These are phyloP conservation scores for Diadophis punctatus DNA, from an alignment of 2,113 vertebrate genomes.

Conservation along the genomic window DNA sequence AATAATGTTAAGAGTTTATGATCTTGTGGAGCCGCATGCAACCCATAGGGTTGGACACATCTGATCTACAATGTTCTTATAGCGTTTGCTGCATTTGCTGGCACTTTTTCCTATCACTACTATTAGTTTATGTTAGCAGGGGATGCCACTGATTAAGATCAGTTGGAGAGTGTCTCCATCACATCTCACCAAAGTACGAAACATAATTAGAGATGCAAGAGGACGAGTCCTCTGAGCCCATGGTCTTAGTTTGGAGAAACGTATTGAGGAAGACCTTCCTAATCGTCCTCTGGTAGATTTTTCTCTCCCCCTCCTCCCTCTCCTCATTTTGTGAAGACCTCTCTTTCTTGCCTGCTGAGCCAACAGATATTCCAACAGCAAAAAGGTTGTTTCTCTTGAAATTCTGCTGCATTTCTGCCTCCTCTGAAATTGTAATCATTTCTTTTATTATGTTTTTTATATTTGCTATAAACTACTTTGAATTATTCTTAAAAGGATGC, in stretches of 20 bases:
- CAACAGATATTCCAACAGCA: background rate
- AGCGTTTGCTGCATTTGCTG: background rate
- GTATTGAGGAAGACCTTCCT: background rate
- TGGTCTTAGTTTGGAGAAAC: background rate
- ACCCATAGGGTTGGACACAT: background rate
- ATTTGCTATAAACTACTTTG: background rate
- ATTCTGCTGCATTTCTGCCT: background rate
- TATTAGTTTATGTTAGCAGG: background rate
- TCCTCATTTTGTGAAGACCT: background rate
- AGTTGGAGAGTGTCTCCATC: background rate
- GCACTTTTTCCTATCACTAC: background rate
- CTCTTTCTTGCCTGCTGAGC: background rate
- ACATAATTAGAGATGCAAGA: background rate
- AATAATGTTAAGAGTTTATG: background rate
- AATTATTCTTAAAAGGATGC: background rate
- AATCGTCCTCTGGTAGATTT: background rate
- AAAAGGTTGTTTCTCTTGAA: background rate
- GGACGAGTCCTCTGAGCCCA: no score
- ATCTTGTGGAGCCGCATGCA: background rate
- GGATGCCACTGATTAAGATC: background rate
- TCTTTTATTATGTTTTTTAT: background rate
- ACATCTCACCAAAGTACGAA: background rate
- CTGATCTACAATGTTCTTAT: background rate
- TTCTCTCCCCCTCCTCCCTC: background rate
- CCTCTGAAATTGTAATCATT: background rate